Evolutionary conservation across 2,888 invertebrate genomes (phyloP), one percentile per base, ranked within the genome.

Genomic region (Piscicola geometra): DNA sequence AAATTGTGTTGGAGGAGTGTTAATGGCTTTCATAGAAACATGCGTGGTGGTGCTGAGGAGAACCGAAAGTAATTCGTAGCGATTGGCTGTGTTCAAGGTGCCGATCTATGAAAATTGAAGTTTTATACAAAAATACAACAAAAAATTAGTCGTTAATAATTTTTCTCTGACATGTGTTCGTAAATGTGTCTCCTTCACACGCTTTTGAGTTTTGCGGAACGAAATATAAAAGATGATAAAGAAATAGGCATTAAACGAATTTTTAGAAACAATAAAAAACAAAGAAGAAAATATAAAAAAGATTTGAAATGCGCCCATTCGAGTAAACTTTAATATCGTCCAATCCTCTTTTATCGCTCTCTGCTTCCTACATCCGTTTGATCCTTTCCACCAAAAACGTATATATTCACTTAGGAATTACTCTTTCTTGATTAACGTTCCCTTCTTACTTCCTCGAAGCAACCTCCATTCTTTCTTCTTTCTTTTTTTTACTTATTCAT

Each of bases 261-360:
- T 21, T 47, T 9, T 9, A 9, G 12, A 21, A 47, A 15, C 9
- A 47, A 15, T 15, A 47, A 47, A 47, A 47, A 9, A 47, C 21
- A 47, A 15, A 47, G 21, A 9, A 47, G 21, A 47, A 47, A 47
- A 47, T 9, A 47, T 15, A 47, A 47, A 47, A 47, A 15, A 47
- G 9, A 47, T 47, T 47, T 47, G 21, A 47, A 9, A 47, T 15
- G 21, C 9, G 50, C 50, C 50, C 50, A 47, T 15, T 47, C 50
- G 21, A 47, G 50, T 21, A 47, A 47, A 47, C 21, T 47, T 47
- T 47, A 47, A 15, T 47, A 47, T 47, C 50, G 50, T 47, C 50
- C 50, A 47, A 47, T 47, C 50, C 50, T 47, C 50, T 47, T 47
- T 47, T 47, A 47, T 47, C 50, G 50, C 50, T 47, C 50, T 15